Evolutionary conservation across 1,140 invertebrate species (phyloP).

Genomic region (Triops cancriformis): DNA sequence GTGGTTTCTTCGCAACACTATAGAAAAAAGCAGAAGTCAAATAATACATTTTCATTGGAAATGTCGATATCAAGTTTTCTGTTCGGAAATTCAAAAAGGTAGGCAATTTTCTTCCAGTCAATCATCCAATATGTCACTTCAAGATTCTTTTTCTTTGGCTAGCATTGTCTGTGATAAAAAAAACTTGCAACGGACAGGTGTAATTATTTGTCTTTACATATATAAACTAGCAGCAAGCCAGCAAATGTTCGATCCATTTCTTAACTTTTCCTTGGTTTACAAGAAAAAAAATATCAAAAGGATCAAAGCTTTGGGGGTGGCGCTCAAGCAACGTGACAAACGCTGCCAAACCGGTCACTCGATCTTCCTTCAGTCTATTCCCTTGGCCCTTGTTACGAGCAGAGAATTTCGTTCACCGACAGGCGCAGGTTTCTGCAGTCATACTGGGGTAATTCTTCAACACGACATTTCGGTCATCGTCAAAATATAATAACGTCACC

Average conservation of each 20-base stretch:
- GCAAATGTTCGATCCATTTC: not conserved
- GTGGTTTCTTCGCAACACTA: not conserved
- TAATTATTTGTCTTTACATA: not conserved
- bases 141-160: not conserved
- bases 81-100: not conserved
- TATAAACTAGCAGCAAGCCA: not conserved
- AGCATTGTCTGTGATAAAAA: not conserved
- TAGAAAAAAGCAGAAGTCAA: not conserved
- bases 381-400: not conserved
- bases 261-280: not conserved
- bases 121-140: not conserved
- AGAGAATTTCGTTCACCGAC: constrained; percentile 45
- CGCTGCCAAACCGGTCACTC: not conserved
- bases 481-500: constrained; percentile 55
- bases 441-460: constrained; percentile 62
- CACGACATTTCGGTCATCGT: constrained; percentile 54
- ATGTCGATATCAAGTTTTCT: not conserved
- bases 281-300: not conserved
- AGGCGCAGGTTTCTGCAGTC: constrained; percentile 58
- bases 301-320: not conserved
- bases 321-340: not conserved
- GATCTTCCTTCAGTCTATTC: not conserved
- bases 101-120: not conserved
- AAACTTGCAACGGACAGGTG: not conserved
- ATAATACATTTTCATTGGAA: not conserved